Percentiles rank a stretch among this genome's conserved stretches.
phyloP scores from a whole-genome alignment of 2,888 invertebrate species.

The Deladenus siricidicola region DNA sequence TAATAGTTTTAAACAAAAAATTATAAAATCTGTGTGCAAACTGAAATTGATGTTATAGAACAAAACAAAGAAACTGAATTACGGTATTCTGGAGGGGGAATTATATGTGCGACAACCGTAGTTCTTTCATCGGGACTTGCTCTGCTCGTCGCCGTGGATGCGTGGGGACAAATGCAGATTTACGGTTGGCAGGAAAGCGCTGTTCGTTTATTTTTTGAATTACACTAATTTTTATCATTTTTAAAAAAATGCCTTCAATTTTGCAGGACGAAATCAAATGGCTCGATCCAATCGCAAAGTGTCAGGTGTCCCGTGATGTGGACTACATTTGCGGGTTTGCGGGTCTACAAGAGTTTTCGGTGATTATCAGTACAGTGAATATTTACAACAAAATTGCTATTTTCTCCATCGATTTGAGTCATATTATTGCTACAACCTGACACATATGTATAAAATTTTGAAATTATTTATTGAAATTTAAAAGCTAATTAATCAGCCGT shows the following conservation, averaged over 20 bases:
- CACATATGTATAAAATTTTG: not conserved
- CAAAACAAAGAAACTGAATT: constrained; percentile 18
- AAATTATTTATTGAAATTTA: constrained; percentile 16
- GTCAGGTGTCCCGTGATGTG: constrained; percentile 22
- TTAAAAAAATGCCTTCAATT: not conserved
- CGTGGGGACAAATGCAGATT: constrained; percentile 17
- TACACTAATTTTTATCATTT: no score
- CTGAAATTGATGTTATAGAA: constrained; percentile 10
- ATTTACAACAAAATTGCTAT: constrained; percentile 28
- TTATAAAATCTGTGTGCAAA: no score
- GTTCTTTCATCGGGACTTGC: constrained; percentile 16
- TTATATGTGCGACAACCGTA: constrained; percentile 17
- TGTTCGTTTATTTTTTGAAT: no score
- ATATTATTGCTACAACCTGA: constrained; percentile 14
- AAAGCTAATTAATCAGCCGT: no score
- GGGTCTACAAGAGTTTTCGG: constrained; percentile 5
- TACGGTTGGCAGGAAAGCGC: constrained; percentile 19
- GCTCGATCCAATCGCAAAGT: constrained; percentile 24
- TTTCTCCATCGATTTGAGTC: constrained; percentile 28
- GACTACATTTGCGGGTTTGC: constrained; percentile 23
- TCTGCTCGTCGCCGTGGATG: constrained; percentile 22
- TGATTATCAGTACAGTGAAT: constrained; percentile 25
- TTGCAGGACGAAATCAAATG: not conserved
- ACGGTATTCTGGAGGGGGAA: constrained; percentile 11
- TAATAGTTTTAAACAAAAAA: no score